Percentiles rank a stretch among this genome's conserved stretches.
Conservation (phyloP, 2,113 vertebrate genomes). For the Podocnemis expansa region DNA sequence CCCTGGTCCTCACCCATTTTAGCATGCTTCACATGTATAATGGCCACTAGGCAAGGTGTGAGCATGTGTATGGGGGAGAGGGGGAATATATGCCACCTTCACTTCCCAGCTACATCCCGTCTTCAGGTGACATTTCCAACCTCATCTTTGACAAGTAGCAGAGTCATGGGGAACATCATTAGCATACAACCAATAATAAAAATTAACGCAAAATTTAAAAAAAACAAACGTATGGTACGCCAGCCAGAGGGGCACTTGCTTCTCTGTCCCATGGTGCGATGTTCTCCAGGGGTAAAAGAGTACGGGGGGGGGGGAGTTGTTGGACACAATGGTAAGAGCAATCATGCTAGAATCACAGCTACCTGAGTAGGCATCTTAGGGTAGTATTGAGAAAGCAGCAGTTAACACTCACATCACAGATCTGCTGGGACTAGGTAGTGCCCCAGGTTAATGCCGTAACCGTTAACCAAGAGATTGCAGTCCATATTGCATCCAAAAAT, state of each 20-base stretch:
- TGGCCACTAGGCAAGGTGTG: not conserved
- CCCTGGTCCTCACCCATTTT: not conserved
- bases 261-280: not conserved
- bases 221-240: not conserved
- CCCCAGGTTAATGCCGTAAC: not conserved
- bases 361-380: not conserved
- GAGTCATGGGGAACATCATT: not conserved
- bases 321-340: not conserved
- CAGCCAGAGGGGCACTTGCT: not conserved
- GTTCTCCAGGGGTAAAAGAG: not conserved
- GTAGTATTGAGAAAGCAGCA: not conserved
- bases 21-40: not conserved
- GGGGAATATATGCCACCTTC: not conserved
- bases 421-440: not conserved
- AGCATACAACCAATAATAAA: not conserved
- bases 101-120: not conserved
- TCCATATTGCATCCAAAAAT: not conserved
- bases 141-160: not conserved
- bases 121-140: not conserved
- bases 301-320: not conserved
- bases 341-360: not conserved
- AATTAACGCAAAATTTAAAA: not conserved
- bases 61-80: not conserved
- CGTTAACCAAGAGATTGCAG: not conserved
- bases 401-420: not conserved